Evolutionary conservation across 2,888 invertebrate genomes (phyloP).

Genomic region (Leptinotarsa juncta): DNA sequence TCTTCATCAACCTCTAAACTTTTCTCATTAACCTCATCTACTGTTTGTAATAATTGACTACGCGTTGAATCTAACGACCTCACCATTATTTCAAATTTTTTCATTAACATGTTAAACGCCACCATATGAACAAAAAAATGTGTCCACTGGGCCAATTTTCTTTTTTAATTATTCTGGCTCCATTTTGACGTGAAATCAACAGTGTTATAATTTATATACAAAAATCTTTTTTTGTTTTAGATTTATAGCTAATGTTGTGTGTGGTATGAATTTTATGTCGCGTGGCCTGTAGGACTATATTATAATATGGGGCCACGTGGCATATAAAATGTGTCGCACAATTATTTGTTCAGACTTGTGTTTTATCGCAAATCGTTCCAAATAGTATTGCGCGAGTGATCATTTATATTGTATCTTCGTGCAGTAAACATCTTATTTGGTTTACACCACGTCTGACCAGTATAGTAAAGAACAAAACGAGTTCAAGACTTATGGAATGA

Average conservation of each 20-base stretch:
- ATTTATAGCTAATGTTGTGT: slow-evolving; percentile 19
- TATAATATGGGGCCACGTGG: not conserved
- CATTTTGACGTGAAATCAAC: slow-evolving; percentile 18
- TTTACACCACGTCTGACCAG: slow-evolving; percentile 2
- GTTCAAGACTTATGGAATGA: slow-evolving; percentile 1
- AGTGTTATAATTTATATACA: slow-evolving; percentile 19
- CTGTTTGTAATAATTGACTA: too few species aligned
- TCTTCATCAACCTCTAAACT: too few species aligned
- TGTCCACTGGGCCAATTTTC: slow-evolving; percentile 9
- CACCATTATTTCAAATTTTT: too few species aligned
- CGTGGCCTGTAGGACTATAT: slow-evolving; percentile 20
- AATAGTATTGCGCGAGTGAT: slow-evolving; percentile 18
- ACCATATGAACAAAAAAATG: slow-evolving; percentile 1
- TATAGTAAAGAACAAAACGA: slow-evolving; percentile 1
- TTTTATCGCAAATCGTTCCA: slow-evolving; percentile 7
- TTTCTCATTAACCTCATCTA: too few species aligned
- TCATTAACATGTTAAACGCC: not conserved
- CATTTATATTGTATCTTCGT: slow-evolving; percentile 10
- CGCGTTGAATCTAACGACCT: too few species aligned
- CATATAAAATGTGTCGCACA: slow-evolving; percentile 6
- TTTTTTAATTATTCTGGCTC: slow-evolving; percentile 11
- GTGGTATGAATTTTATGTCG: slow-evolving; percentile 22
- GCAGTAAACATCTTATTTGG: slow-evolving; percentile 11
- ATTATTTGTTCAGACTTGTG: slow-evolving; percentile 18
- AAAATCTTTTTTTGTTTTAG: slow-evolving; percentile 17